Evolutionary conservation across 2,797 vertebrate genomes (phyloP).

Genomic region (Halcyon badia): DNA sequence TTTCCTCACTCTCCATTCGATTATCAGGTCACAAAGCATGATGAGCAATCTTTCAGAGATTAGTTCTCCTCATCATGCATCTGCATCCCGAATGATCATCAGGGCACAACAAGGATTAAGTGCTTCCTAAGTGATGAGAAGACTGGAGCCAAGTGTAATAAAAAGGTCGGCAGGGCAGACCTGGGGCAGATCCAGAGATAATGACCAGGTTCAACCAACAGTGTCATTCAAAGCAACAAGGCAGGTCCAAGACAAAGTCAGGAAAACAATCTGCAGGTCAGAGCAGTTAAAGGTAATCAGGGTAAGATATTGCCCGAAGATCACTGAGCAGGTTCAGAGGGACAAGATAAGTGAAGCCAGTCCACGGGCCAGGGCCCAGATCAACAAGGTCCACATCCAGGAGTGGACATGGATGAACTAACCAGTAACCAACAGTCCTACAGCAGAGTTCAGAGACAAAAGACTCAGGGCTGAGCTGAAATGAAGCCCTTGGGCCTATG

Average conservation of each 20-base stretch:
- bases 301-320: neutral
- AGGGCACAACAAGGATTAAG: neutral
- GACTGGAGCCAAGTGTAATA: neutral
- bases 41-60: neutral
- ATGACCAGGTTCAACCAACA: neutral
- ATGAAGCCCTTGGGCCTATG: neutral
- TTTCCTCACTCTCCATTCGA: neutral
- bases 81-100: neutral
- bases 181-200: neutral
- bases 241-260: neutral
- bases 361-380: neutral
- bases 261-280: neutral
- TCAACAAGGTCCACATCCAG: neutral
- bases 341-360: neutral
- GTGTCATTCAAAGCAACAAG: neutral
- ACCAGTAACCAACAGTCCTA: neutral
- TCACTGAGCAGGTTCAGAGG: neutral
- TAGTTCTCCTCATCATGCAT: neutral
- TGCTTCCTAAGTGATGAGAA: fast-evolving
- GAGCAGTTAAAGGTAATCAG: neutral
- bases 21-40: neutral
- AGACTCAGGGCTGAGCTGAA: neutral
- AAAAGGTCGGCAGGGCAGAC: neutral
- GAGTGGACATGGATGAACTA: neutral
- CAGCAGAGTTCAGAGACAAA: neutral